Evolutionary conservation across 2,888 invertebrate species (phyloP), one percentile per base, ranked within the genome.

Genomic region (Leptogaster cylindrica): DNA sequence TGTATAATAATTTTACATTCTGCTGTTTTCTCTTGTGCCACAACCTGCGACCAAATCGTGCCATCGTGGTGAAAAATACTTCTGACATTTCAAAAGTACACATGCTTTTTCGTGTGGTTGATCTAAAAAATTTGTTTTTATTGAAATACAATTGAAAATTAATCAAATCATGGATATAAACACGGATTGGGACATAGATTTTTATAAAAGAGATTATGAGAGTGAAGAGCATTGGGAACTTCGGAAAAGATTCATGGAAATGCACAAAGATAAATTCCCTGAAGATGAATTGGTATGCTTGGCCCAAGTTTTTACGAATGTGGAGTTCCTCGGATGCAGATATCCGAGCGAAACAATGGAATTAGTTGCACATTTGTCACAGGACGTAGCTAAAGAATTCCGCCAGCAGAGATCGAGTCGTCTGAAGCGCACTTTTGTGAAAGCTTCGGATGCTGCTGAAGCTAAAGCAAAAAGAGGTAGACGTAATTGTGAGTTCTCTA

Each of bases 151-250:
- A n/a, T n/a, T n/a, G n/a, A n/a, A n/a, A n/a, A n/a, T n/a, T n/a
- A n/a, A n/a, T n/a, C n/a, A n/a, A n/a, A n/a, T n/a, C n/a, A n/a
- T n/a, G n/a, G n/a, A n/a, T n/a, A n/a, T n/a, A n/a, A n/a, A n/a
- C n/a, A 71, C 67, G 2, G 82, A 84, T 73, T 93, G 92, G 91
- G 88, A 93, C 73, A 83, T 93, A 1, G 90, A 93, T 28, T 82
- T 86, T 3, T 85, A 91, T 66, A 88, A 87, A 73, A 87, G 88
- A 7, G 92, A 89, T 70, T 90, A 92, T 74, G 97, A 97, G 79
- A 91, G 92, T 27, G 91, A 92, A 33, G 92, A 94, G 71, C 96
- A 97, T 74, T 97, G 97, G 97, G 87, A 89, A 70, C 83, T 97
- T 16, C 83, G 93, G 7, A 86, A 86, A 55, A 85, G 85, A 70